phyloP scores from a whole-genome alignment of 2,888 invertebrate genomes.

The Acanthosoma haemorrhoidale region DNA sequence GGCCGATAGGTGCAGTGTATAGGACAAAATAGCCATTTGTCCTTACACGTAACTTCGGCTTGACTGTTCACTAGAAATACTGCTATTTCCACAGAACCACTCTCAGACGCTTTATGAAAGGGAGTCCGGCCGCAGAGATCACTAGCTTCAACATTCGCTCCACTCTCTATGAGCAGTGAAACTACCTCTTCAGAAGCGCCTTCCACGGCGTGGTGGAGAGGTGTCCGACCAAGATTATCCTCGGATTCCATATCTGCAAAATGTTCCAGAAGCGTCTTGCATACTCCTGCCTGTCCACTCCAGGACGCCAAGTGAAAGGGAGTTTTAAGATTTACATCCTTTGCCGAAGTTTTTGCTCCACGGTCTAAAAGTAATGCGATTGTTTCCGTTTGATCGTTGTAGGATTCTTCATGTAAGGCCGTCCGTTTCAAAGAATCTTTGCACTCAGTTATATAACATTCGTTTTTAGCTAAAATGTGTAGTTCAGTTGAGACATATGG shows the following conservation, averaged over 20 bases:
- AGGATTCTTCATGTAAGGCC: neutral
- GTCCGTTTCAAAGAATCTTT: neutral
- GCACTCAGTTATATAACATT: too few relatives aligned
- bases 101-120: neutral
- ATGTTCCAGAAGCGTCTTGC: neutral
- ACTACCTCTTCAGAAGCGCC: neutral
- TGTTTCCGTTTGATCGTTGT: neutral
- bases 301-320: neutral
- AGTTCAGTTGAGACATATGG: too few relatives aligned
- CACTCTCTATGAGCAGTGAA: neutral
- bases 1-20: neutral
- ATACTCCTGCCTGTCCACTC: neutral
- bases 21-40: neutral
- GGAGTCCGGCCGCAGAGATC: neutral
- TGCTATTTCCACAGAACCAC: neutral
- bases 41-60: neutral
- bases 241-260: neutral
- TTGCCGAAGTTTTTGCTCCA: neutral
- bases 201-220: neutral
- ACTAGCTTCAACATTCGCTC: neutral
- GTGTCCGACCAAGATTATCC: neutral
- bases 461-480: too few relatives aligned
- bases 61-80: neutral
- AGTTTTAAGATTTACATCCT: neutral
- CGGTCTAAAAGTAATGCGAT: neutral